Evolutionary conservation across 2,113 vertebrate genomes (phyloP).

Genomic region (Phylloscopus trochilus): DNA sequence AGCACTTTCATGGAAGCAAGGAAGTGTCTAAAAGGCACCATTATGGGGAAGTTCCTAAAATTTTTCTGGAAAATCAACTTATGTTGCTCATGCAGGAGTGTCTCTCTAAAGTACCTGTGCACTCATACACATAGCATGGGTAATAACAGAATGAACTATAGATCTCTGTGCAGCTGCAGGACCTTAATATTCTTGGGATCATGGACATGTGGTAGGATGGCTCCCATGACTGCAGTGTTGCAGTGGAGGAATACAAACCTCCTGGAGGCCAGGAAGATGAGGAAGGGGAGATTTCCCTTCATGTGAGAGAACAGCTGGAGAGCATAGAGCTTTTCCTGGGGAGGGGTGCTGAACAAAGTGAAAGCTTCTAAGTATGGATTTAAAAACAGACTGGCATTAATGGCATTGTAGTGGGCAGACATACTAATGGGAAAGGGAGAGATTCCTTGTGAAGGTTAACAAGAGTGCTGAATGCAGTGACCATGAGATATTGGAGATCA

Average conservation of each 20-base stretch:
- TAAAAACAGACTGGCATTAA: not conserved
- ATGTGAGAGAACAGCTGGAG: not conserved
- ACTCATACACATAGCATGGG: not conserved
- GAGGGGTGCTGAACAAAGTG: not conserved
- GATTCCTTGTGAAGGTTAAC: not conserved
- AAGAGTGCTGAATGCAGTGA: not conserved
- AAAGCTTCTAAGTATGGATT: not conserved
- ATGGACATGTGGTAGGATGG: not conserved
- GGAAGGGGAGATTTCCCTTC: not conserved
- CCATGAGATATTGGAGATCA: not conserved
- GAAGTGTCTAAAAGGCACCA: not conserved
- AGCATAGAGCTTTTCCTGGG: not conserved
- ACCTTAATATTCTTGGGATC: not conserved
- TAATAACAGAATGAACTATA: not conserved
- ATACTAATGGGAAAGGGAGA: not conserved
- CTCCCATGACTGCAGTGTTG: not conserved
- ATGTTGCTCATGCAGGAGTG: not conserved
- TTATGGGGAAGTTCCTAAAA: not conserved
- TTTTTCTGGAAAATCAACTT: not conserved
- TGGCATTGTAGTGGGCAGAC: not conserved
- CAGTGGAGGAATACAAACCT: not conserved
- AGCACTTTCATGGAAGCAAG: not conserved
- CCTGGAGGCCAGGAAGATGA: not conserved
- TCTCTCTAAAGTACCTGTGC: not conserved
- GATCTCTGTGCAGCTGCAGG: not conserved